Evolutionary conservation across 2,888 invertebrate species (phyloP), one percentile per base, ranked within the genome.

Genomic region (Muschampia plurimacula): DNA sequence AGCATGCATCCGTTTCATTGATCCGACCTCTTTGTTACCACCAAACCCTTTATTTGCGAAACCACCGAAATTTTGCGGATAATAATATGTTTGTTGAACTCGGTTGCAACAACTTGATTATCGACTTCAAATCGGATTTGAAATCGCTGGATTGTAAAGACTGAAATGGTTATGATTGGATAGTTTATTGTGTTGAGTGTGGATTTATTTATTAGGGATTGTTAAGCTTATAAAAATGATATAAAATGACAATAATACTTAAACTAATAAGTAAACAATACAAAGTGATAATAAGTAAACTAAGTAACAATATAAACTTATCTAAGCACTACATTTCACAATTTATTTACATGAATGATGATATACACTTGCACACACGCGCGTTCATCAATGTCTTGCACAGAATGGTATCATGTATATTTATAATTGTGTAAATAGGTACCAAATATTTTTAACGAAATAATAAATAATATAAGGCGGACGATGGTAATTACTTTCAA

Each of bases 1-100:
- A 90, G 85, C 86, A 89, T 89, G 89, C 88, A 90, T 90, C 89
- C 88, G 88, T 86, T 86, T 85, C 88, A 91, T 88, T 89, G 90
- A 89, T 90, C 87, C 87, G 81, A 84, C 85, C 87, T 88, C 88
- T 89, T 90, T 89, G 89, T 90, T 86, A 84, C 79, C 77, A 77
- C 72, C 74, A 79, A 85, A 84, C 81, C 87, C 83, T 86, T 87
- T 85, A 80, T 80, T 81, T 80, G 75, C 57, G 69, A 79, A 76
- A 77, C 76, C 76, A 76, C 77, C 74, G 73, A 76, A 76, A 76
- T 72, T 62, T 73, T 74, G 63, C 74, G 67, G 62, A 55, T 67
- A 67, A 72, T 72, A 72, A 72, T 52, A 72, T 72, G 72, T 66
- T 71, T 66, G 60, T 67, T 67, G 67, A 67, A 72, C 71, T 66